These are phyloP conservation scores for Momotus momota DNA, from an alignment of 2,797 vertebrate genomes.

Conservation along the genomic window DNA sequence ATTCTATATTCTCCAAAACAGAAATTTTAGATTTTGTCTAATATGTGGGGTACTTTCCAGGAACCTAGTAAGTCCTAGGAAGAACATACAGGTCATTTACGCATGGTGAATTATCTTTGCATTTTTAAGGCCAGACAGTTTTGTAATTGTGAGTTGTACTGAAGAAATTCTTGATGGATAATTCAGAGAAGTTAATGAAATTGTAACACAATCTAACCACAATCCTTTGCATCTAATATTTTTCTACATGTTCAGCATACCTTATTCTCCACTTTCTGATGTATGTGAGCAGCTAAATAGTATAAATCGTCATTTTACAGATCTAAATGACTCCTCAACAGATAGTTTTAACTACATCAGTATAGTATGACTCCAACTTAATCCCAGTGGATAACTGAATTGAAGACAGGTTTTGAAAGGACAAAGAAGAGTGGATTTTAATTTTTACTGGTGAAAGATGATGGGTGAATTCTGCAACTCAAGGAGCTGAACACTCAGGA, in stretches of 20 bases:
- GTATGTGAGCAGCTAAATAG: neutral
- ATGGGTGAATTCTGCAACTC: neutral
- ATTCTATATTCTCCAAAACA: neutral
- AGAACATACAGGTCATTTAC: neutral
- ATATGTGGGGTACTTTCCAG: neutral
- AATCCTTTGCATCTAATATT: neutral
- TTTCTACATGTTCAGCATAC: neutral
- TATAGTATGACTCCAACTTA: neutral
- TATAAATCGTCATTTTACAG: neutral
- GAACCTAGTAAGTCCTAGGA: neutral
- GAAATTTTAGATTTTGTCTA: neutral
- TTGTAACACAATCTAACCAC: neutral
- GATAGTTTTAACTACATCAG: neutral
- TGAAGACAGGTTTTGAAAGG: neutral
- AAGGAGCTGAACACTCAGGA: neutral
- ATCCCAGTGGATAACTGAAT: neutral
- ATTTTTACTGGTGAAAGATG: constrained; percentile 4
- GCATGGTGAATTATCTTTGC: neutral
- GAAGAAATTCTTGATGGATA: neutral
- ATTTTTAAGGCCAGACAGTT: neutral
- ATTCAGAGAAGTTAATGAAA: neutral
- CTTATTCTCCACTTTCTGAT: neutral
- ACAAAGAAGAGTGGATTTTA: neutral
- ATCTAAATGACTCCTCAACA: neutral
- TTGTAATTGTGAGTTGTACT: neutral